Percentiles rank a stretch among this genome's conserved stretches.
phyloP scores from a whole-genome alignment of 1,140 invertebrate genomes.

The Galleria mellonella region DNA sequence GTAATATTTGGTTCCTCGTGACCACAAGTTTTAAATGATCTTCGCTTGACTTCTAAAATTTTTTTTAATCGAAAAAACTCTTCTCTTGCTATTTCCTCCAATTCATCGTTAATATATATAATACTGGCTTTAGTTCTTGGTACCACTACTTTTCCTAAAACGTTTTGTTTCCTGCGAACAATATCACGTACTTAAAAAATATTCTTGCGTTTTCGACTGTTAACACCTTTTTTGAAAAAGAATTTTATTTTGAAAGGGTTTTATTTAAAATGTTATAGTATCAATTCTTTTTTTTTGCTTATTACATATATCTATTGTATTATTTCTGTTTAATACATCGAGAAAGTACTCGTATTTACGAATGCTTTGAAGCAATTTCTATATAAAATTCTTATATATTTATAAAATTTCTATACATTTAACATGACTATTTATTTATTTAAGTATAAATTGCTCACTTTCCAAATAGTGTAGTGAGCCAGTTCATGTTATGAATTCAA shows the following conservation, averaged over 20 bases:
- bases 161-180: constrained; percentile 82
- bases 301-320: too few relatives aligned
- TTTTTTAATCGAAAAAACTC: constrained; percentile 90
- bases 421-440: too few relatives aligned
- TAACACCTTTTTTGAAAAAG: constrained; percentile 25
- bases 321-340: too few relatives aligned
- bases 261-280: too few relatives aligned
- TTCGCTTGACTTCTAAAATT: constrained; percentile 79
- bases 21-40: constrained; percentile 5
- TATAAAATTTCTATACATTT: too few relatives aligned
- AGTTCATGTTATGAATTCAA: too few relatives aligned
- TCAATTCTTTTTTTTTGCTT: too few relatives aligned
- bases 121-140: constrained; percentile 84
- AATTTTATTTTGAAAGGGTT: constrained; percentile 33
- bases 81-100: constrained; percentile 89
- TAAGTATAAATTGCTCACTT: too few relatives aligned
- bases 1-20: background rate
- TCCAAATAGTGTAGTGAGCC: too few relatives aligned
- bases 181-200: constrained; percentile 16
- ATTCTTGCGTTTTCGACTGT: constrained; percentile 12
- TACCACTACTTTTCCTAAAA: constrained; percentile 88
- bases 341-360: too few relatives aligned
- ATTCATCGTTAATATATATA: constrained; percentile 84
- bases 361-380: too few relatives aligned
- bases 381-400: too few relatives aligned